A percentile compares a stretch with the other conserved stretches of the same genome.
Evolutionary conservation across 23 tunicate species (phyloP).

Genomic region (Phallusia fumigata): DNA sequence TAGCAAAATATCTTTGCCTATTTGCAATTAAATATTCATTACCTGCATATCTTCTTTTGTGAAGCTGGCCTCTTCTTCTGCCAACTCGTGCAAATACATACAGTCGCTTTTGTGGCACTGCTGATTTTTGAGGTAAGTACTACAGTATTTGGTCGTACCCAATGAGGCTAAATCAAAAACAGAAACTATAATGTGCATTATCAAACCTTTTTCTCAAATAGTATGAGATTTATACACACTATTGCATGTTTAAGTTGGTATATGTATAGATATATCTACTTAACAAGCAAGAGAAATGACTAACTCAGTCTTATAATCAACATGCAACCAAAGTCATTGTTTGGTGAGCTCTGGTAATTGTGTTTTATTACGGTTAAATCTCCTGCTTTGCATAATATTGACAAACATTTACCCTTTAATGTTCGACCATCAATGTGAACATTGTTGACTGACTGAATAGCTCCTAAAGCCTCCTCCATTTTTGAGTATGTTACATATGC

Average conservation of each 20-base stretch:
- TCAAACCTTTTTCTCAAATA: background rate
- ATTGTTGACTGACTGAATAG: slow-evolving; percentile 89
- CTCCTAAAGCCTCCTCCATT: slow-evolving; percentile 95
- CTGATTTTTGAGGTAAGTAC: slow-evolving; percentile 94
- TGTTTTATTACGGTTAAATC: too few species aligned
- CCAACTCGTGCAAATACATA: slow-evolving; percentile 96
- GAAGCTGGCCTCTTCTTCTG: slow-evolving; percentile 90
- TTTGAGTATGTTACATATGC: slow-evolving; percentile 97
- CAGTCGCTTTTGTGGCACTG: slow-evolving; percentile 91
- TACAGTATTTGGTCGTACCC: slow-evolving; percentile 99
- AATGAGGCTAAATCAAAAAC: slow-evolving; percentile 72
- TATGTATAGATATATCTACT: background rate
- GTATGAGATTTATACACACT: background rate
- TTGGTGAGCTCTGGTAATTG: too few species aligned
- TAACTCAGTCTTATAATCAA: too few species aligned
- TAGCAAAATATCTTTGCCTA: too few species aligned
- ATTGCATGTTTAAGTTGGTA: background rate
- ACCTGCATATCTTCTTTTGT: slow-evolving; percentile 99
- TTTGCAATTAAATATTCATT: too few species aligned
- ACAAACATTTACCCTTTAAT: slow-evolving; percentile 95
- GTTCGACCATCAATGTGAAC: slow-evolving; percentile 90
- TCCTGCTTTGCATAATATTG: too few species aligned
- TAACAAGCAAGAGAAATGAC: background rate
- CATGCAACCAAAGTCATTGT: too few species aligned
- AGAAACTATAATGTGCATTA: background rate